Evolutionary conservation across 2,888 invertebrate species (phyloP).

Genomic region (Chrysopilus asiliformis): DNA sequence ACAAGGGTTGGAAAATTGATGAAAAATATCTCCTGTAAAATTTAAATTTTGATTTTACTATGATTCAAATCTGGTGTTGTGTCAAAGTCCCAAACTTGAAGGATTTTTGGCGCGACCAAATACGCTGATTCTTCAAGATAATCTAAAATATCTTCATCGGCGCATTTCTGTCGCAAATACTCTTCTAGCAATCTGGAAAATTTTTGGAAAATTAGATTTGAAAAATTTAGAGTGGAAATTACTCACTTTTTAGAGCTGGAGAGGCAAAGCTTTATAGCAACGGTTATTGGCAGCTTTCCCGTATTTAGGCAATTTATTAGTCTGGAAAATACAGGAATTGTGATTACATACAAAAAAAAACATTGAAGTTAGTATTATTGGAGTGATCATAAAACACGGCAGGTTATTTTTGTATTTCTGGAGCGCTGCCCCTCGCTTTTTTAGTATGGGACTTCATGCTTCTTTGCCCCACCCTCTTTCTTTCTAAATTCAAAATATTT

Average conservation of each 20-base stretch:
- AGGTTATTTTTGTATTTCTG: no score
- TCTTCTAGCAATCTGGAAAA: conserved; percentile 5
- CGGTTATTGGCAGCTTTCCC: conserved; percentile 4
- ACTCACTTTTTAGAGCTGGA: conserved; percentile 3
- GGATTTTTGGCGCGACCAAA: conserved; percentile 5
- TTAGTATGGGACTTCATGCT: no score
- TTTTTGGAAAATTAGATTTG: not conserved
- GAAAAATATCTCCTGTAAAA: no score
- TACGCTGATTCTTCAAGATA: conserved; percentile 5
- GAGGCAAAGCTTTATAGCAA: conserved; percentile 6
- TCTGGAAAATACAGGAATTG: conserved; percentile 1
- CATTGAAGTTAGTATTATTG: no score
- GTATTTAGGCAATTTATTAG: not conserved
- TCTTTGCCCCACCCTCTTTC: no score
- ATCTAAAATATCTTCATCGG: conserved; percentile 4
- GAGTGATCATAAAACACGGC: no score
- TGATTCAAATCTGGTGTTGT: conserved; percentile 5
- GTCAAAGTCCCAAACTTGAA: conserved; percentile 8
- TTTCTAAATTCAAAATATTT: no score
- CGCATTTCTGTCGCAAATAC: conserved; percentile 7
- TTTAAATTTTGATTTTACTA: no score
- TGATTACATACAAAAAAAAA: no score
- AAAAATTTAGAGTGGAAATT: not conserved
- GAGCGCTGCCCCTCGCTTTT: no score
- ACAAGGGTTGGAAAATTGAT: not conserved